Evolutionary conservation across 2,888 invertebrate genomes (phyloP).

Genomic region (Auanema sp.): DNA sequence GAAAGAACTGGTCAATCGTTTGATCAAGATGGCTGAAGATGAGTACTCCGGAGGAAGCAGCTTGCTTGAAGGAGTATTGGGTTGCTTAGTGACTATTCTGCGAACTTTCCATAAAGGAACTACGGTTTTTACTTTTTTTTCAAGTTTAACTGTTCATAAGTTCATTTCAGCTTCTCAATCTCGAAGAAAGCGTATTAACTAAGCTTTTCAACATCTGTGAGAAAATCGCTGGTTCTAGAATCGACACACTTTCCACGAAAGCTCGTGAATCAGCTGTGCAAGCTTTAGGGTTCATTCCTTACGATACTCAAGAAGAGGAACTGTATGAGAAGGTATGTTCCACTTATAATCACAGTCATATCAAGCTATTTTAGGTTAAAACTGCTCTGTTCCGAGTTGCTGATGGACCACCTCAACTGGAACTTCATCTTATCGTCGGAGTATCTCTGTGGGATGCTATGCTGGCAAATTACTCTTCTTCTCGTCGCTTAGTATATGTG

Average conservation of each 20-base stretch:
- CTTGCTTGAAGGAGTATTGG: slow-evolving; percentile 27
- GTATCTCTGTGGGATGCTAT: slow-evolving; percentile 28
- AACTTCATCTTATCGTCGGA: slow-evolving; percentile 48
- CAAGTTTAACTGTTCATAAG: background rate
- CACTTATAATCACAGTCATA: background rate
- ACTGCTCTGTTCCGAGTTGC: slow-evolving; percentile 32
- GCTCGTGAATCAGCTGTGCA: slow-evolving; percentile 30
- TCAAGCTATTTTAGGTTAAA: slow-evolving; percentile 5
- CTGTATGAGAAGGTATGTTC: slow-evolving; percentile 1
- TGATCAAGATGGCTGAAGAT: slow-evolving; percentile 16
- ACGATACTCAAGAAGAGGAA: background rate
- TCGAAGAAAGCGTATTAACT: background rate
- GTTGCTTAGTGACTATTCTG: slow-evolving; percentile 24
- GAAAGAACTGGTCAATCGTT: slow-evolving; percentile 8
- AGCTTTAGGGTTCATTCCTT: slow-evolving; percentile 24
- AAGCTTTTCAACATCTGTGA: slow-evolving; percentile 28
- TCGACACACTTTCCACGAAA: slow-evolving; percentile 35
- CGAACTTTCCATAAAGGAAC: background rate
- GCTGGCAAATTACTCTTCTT: slow-evolving; percentile 25
- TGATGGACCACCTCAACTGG: slow-evolving; percentile 50
- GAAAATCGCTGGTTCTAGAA: slow-evolving; percentile 39
- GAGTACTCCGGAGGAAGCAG: slow-evolving; percentile 28
- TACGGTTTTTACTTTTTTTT: background rate
- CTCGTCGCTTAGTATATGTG: slow-evolving; percentile 22
- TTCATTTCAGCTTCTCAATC: background rate